Percentiles rank a stretch among this genome's conserved stretches.
Evolutionary conservation across 2,113 vertebrate species (phyloP).

Genomic region (Clupea harengus): DNA sequence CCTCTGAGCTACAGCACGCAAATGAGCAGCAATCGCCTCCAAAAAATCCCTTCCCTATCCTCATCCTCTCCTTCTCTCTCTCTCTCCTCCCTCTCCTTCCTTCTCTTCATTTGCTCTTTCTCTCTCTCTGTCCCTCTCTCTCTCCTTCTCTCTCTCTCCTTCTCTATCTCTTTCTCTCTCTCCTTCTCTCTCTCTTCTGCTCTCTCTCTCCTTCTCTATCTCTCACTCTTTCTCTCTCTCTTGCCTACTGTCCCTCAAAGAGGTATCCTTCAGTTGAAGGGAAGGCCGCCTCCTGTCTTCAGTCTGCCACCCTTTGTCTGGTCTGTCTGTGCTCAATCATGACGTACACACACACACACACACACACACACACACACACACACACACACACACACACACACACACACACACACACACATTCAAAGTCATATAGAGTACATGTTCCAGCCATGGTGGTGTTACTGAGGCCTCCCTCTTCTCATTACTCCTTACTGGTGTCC

Average conservation of each 20-base stretch:
- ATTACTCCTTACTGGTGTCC: background rate
- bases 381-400: background rate
- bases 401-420: background rate
- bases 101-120: background rate
- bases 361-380: conserved; percentile 2
- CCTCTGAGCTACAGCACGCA: background rate
- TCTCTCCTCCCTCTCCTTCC: conserved; percentile 36
- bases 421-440: background rate
- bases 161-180: background rate
- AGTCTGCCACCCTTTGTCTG: background rate
- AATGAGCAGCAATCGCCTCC: background rate
- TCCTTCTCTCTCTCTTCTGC: conserved; percentile 23
- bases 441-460: background rate
- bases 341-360: background rate
- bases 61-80: conserved; percentile 16
- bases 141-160: too few relatives aligned
- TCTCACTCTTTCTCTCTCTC: background rate
- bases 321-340: background rate
- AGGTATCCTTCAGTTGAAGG: background rate
- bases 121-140: conserved; percentile 19
- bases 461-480: background rate
- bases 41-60: background rate
- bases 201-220: too few relatives aligned
- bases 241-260: background rate
- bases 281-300: background rate